These are phyloP conservation scores for Allobates femoralis DNA, from an alignment of 2,797 vertebrate genomes.

Conservation along the genomic window DNA sequence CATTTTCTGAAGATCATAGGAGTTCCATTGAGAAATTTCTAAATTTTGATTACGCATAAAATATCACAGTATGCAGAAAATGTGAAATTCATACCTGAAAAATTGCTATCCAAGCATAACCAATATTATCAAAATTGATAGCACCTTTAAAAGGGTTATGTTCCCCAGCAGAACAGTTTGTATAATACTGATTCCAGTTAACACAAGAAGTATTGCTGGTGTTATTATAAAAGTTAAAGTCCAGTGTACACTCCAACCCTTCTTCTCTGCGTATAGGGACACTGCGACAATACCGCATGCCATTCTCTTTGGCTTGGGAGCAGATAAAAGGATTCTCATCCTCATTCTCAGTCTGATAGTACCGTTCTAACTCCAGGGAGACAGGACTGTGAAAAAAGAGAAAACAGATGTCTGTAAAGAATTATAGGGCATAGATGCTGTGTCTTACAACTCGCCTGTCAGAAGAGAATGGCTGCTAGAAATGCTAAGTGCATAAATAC, in stretches of 20 bases:
- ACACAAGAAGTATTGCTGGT: constrained; percentile 95
- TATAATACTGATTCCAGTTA: constrained; percentile 98
- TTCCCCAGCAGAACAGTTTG: constrained; percentile 88
- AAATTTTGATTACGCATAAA: neutral
- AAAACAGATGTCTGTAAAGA: neutral
- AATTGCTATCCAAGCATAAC: constrained; percentile 97
- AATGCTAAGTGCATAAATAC: neutral
- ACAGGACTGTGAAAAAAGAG: constrained; percentile 79
- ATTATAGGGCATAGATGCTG: neutral
- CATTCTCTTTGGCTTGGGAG: constrained; percentile 89
- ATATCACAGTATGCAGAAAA: neutral
- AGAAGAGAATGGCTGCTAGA: neutral
- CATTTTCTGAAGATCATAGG: neutral
- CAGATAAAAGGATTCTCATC: constrained; percentile 98
- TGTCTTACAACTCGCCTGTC: neutral
- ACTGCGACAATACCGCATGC: constrained; percentile 88
- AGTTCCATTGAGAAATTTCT: neutral
- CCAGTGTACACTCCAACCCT: constrained; percentile 85
- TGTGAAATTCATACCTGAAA: constrained; percentile 84
- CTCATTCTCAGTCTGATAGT: constrained; percentile 94
- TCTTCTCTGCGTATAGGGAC: constrained; percentile 87
- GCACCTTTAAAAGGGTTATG: constrained; percentile 96
- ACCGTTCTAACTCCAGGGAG: constrained; percentile 80
- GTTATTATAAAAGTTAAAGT: constrained; percentile 88
- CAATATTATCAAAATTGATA: constrained; percentile 99